Base-by-base conservation (phyloP, 2,888 invertebrate genomes). In the Brenthis hecate region DNA sequence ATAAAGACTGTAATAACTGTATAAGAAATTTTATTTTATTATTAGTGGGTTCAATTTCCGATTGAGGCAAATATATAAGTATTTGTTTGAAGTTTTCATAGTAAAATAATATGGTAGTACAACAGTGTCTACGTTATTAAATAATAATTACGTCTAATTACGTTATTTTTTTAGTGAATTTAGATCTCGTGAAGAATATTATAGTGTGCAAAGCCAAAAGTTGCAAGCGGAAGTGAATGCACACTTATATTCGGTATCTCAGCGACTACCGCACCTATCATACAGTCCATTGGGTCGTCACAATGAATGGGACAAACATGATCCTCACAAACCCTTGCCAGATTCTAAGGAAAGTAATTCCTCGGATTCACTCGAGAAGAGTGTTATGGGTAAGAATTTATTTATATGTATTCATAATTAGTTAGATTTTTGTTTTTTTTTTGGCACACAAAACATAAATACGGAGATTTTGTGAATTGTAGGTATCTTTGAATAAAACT, bases 191-290 rank as follows among this genome's bases (percentile, higher is more conserved):
- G 93, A 93, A 77, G 93, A 93, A 72, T 93, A 92, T 70, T 93
- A 92, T 80, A 92, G 90, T 60, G 89, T 90, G 0, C 93, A 93
- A 80, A 90, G 91, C 50, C 93, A 93, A 68, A 93, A 92, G 66
- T 76, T 93, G 1, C 93, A 93, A 73, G 92, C 92, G 0, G 93
- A 93, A 71, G 93, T 93, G 60, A 93, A 91, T 60, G 93, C 93
- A 0, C 93, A 93, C 72, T 76, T 94, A 23, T 95, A 94, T 76
- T 94, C 94, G 0, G 94, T 95, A 13, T 94, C 94, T 0, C 94
- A 94, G 79, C 85, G 94, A 36, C 82, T 94, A 54, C 94, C 94
- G 0, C 92, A 94, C 72, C 79, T 93, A 3, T 90, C 93, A 0
- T 93, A 92, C 73, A 93, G 93, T 75, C 93, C 93, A 0, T 68